These are phyloP conservation scores for Sarcoramphus papa DNA, from an alignment of 2,797 vertebrate genomes.

Conservation along the genomic window DNA sequence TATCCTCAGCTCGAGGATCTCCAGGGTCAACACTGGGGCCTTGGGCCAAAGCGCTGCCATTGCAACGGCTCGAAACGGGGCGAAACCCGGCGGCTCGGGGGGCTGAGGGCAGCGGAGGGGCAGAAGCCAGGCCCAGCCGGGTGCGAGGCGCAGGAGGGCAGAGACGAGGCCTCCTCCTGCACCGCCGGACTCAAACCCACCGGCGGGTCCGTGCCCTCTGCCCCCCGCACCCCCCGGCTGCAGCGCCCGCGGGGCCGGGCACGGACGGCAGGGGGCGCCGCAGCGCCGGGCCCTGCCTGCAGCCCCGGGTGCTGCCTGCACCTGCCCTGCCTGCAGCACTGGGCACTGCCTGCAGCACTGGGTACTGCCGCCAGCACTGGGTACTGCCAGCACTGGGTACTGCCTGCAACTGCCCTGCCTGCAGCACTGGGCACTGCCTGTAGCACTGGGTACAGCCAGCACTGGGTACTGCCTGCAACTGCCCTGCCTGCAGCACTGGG, in stretches of 20 bases:
- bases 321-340: no score
- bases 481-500: no score
- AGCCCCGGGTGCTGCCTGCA: no score
- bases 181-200: no score
- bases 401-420: no score
- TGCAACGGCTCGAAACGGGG: no score
- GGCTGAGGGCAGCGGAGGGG: no score
- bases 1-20: no score
- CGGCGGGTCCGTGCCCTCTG: not conserved
- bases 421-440: not conserved
- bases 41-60: no score
- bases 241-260: not conserved
- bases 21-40: fast-evolving
- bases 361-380: not conserved
- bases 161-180: not conserved
- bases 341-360: no score
- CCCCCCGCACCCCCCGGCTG: not conserved
- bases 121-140: no score
- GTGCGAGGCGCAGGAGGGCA: not conserved
- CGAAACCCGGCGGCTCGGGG: not conserved
- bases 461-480: not conserved
- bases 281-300: not conserved
- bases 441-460: not conserved
- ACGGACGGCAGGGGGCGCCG: not conserved
- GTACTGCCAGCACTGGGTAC: no score